Conservation (phyloP, 2,888 invertebrate species). For the Eupithecia pulchellata region DNA sequence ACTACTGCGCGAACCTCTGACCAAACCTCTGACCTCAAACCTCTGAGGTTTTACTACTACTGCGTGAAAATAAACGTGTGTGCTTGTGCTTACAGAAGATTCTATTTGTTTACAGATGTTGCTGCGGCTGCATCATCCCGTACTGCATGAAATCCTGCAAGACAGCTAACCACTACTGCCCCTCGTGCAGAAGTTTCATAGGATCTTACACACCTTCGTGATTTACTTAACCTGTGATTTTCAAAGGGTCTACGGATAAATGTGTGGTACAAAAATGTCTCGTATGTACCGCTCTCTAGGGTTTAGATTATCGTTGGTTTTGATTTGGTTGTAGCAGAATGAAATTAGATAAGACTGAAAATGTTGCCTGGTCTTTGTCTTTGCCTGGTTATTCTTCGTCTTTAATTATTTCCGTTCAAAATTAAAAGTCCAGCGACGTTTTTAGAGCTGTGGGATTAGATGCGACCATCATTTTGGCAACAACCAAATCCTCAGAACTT, state of each 20-base stretch:
- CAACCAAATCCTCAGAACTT: not conserved
- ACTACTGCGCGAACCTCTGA: not conserved
- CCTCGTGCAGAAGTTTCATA: conserved; percentile 75
- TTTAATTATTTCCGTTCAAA: not conserved
- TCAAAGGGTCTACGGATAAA: not conserved
- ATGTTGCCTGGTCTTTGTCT: not conserved
- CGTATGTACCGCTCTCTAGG: not conserved
- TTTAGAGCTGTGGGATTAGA: not conserved
- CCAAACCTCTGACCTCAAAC: no score
- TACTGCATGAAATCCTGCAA: conserved; percentile 83
- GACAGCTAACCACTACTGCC: conserved; percentile 84
- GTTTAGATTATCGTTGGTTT: not conserved
- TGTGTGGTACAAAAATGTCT: not conserved
- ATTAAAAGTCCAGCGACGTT: not conserved
- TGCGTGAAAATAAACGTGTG: not conserved
- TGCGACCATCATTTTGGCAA: not conserved
- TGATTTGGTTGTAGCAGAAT: not conserved
- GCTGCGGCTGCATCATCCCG: conserved; percentile 78
- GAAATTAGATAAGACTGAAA: not conserved
- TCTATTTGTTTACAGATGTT: conserved; percentile 65
- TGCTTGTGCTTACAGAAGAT: not conserved
- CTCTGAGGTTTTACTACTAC: not conserved
- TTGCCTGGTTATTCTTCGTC: no score
- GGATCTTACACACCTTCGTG: conserved; percentile 74
- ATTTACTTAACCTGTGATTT: conserved; percentile 42